Percentiles rank a stretch among this genome's conserved stretches.
These are phyloP conservation scores for Hemicordylus capensis DNA, from an alignment of 2,113 vertebrate genomes.

Conservation along the genomic window DNA sequence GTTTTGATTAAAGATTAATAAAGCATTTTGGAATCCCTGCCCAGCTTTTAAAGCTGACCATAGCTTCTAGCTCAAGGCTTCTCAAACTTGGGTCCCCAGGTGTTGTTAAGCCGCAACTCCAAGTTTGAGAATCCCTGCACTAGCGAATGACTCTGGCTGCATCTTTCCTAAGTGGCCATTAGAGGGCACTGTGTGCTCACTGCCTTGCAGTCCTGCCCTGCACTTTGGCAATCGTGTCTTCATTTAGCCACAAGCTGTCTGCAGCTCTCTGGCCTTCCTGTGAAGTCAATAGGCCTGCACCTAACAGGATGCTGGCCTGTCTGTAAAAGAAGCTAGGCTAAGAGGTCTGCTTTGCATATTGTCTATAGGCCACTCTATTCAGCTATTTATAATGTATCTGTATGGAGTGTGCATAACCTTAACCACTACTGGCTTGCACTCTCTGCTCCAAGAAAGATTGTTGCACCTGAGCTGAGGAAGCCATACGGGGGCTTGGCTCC, in stretches of 20 bases:
- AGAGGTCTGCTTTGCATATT: too few relatives aligned
- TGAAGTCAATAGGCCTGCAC: not conserved
- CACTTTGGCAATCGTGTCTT: not conserved
- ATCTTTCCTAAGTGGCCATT: not conserved
- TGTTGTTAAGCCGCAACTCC: too few relatives aligned
- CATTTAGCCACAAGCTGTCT: not conserved
- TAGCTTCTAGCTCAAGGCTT: too few relatives aligned
- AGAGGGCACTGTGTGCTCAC: not conserved
- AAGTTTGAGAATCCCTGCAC: too few relatives aligned
- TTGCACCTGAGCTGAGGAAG: not conserved
- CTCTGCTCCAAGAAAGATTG: not conserved
- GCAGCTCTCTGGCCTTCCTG: not conserved
- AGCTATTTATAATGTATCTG: not conserved
- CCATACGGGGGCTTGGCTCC: not conserved
- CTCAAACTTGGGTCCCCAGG: too few relatives aligned
- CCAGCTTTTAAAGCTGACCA: too few relatives aligned
- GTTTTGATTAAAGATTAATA: too few relatives aligned
- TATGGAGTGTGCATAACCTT: not conserved
- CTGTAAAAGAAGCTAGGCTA: not conserved
- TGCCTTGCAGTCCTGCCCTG: not conserved
- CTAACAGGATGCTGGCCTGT: not conserved
- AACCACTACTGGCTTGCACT: too few relatives aligned
- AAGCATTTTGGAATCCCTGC: too few relatives aligned
- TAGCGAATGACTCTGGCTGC: not conserved
- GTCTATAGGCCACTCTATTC: too few relatives aligned